Base-by-base conservation (phyloP, 2,888 invertebrate genomes). In the Melinaea menophilus region DNA sequence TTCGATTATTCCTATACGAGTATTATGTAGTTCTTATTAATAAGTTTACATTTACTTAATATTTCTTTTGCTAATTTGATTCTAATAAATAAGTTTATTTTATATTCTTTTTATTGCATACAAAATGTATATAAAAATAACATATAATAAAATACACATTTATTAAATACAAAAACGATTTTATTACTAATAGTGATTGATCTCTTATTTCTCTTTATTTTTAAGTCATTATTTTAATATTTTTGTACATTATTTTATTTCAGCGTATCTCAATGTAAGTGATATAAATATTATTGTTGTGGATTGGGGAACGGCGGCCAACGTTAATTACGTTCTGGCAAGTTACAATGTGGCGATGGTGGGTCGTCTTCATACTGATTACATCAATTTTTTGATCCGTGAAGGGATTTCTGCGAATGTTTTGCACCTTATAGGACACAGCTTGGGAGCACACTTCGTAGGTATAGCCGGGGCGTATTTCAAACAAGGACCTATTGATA, bases 261-360 rank as follows among this genome's bases (percentile, higher is more conserved):
- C 82, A 92, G 93, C 92, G 0, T 92, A 92, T 71, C 81, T 93
- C 22, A 85, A 86, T 57, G 80, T 86, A 2, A 92, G 92, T 46
- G 91, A 92, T 63, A 80, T 91, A 65, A 93, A 93, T 69, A 91
- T 93, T 64, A 91, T 93, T 55, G 91, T 91, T 1, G 91, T 93
- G 4, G 93, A 93, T 70, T 93, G 93, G 93, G 88, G 90, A 12
- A 81, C 79, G 0, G 92, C 92, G 2, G 92, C 93, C 0, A 92
- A 92, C 62, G 80, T 92, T 5, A 93, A 93, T 69, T 93, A 93
- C 68, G 83, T 91, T 58, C 76, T 90, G 3, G 92, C 93, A 0
- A 91, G 92, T 55, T 87, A 91, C 75, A 93, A 83, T 73, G 91
- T 79, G 0, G 85, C 79, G 4, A 82, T 78, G 76, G 91, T 84